phyloP scores from a whole-genome alignment of 2,888 invertebrate genomes.

The Chrysolina oricalcia region DNA sequence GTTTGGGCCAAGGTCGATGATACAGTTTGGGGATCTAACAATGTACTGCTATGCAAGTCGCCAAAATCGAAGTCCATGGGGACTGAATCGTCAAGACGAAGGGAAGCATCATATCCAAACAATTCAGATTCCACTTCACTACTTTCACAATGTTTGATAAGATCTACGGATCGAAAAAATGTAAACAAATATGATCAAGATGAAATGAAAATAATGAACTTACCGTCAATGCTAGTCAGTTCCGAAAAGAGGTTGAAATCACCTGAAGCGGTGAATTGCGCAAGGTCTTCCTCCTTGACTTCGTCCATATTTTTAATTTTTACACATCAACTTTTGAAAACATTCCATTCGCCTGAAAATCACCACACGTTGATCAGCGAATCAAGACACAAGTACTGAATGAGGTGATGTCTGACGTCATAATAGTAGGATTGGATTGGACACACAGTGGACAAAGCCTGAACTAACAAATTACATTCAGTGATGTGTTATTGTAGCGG shows the following conservation, averaged over 20 bases:
- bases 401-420: conserved; percentile 79
- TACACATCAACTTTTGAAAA: conserved; percentile 31
- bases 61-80: conserved; percentile 73
- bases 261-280: conserved; percentile 68
- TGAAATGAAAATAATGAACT: conserved; percentile 53
- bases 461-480: background rate
- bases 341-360: conserved; percentile 57
- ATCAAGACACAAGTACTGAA: conserved; percentile 73
- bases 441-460: background rate
- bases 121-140: conserved; percentile 77
- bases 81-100: conserved; percentile 72
- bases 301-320: conserved; percentile 66
- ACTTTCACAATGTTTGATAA: conserved; percentile 79
- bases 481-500: too few species aligned
- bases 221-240: conserved; percentile 82
- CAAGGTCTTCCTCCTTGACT: conserved; percentile 70
- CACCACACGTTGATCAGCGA: conserved; percentile 73
- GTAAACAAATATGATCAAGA: conserved; percentile 19
- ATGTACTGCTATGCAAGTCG: conserved; percentile 63
- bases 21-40: conserved; percentile 60
- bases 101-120: conserved; percentile 73
- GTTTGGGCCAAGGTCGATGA: conserved; percentile 46
- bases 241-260: conserved; percentile 79
- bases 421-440: conserved; percentile 12
- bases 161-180: conserved; percentile 72